Percentiles rank a stretch among this genome's conserved stretches.
These are phyloP conservation scores for Gnatocerus cornutus DNA, from an alignment of 2,888 invertebrate species.

Conservation along the genomic window DNA sequence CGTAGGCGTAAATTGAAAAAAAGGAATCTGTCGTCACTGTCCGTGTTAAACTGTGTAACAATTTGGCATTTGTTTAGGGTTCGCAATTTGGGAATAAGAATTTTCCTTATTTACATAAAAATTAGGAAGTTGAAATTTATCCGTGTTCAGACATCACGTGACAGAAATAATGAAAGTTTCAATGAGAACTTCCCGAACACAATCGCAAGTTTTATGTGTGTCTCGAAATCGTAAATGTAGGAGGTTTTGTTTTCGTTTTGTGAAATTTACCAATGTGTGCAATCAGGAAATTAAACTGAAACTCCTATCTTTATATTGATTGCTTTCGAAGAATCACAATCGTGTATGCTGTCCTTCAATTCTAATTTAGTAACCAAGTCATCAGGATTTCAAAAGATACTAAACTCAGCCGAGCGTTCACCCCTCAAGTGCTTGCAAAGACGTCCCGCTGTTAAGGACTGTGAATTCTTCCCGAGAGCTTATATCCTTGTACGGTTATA, in stretches of 20 bases:
- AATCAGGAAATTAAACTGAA: conserved; percentile 12
- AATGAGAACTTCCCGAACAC: background rate
- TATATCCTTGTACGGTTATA: conserved; percentile 43
- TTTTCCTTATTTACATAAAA: conserved; percentile 39
- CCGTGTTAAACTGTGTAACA: conserved; percentile 23
- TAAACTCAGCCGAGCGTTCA: conserved; percentile 49
- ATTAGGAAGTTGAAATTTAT: conserved; percentile 35
- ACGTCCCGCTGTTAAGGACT: conserved; percentile 47
- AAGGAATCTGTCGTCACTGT: conserved; percentile 24
- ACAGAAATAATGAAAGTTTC: conserved; percentile 24
- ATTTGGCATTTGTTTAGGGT: conserved; percentile 25
- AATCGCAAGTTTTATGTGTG: too few species aligned
- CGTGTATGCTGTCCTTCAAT: conserved; percentile 38
- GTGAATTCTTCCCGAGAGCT: conserved; percentile 45
- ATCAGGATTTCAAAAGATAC: conserved; percentile 48
- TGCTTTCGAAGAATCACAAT: conserved; percentile 13
- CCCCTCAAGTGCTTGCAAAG: conserved; percentile 50
- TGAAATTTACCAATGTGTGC: background rate
- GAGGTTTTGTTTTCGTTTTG: background rate
- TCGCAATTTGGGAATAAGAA: conserved; percentile 26
- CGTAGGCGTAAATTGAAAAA: conserved; percentile 18
- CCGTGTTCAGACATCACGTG: conserved; percentile 16
- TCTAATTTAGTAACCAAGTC: conserved; percentile 48
- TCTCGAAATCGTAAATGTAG: too few species aligned
- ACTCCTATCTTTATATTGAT: conserved; percentile 1